Evolutionary conservation across 2,113 vertebrate genomes (phyloP).

Genomic region (Micromys minutus): DNA sequence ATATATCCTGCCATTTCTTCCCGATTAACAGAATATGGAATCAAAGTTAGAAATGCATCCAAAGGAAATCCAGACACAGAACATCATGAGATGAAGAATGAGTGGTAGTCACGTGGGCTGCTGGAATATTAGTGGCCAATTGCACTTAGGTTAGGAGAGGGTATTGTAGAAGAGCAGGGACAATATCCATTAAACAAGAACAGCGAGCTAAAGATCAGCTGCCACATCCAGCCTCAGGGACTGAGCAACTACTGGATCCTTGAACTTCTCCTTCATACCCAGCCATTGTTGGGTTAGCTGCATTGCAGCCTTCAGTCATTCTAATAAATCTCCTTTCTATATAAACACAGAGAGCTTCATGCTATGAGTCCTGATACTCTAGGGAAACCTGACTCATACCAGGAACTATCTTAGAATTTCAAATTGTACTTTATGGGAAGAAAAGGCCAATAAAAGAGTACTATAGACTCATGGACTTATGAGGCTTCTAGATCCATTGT

Average conservation of each 20-base stretch:
- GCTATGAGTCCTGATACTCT: not conserved
- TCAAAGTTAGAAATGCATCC: conserved; percentile 35
- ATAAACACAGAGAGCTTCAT: not conserved
- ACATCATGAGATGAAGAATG: conserved; percentile 16
- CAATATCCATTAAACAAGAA: not conserved
- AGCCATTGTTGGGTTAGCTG: not conserved
- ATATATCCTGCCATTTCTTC: not conserved
- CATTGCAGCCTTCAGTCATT: not conserved
- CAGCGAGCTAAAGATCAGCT: not conserved
- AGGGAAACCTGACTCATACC: not conserved
- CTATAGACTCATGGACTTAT: not conserved
- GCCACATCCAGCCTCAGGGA: not conserved
- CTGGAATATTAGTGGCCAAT: not conserved
- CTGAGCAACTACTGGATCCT: not conserved
- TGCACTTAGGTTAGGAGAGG: not conserved
- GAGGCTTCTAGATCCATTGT: not conserved
- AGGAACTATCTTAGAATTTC: not conserved
- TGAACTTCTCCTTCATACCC: not conserved
- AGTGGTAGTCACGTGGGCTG: not conserved
- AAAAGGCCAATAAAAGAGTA: not conserved
- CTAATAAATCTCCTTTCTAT: not conserved
- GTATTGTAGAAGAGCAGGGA: conserved; percentile 45
- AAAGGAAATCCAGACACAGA: not conserved
- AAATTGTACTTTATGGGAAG: not conserved
- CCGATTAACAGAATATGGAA: not conserved